These are phyloP conservation scores for Agriopis marginaria DNA, from an alignment of 2,888 invertebrate species.

Conservation along the genomic window DNA sequence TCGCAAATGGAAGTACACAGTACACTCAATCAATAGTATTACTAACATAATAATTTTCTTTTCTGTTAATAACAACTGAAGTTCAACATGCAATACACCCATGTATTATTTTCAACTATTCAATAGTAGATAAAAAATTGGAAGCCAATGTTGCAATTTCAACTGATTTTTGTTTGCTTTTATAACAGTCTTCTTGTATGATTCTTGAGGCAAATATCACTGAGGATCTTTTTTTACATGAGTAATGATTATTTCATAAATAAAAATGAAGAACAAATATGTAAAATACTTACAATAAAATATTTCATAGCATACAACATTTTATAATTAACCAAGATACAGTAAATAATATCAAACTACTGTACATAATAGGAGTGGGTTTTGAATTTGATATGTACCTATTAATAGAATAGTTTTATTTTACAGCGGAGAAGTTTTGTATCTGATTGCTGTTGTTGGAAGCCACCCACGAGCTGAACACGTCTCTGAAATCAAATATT, in stretches of 20 bases:
- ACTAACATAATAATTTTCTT: not conserved
- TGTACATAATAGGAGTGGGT: slow-evolving; percentile 45
- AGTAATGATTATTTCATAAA: not conserved
- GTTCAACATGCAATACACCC: not conserved
- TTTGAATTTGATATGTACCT: slow-evolving; percentile 69
- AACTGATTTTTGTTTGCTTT: slow-evolving; percentile 10
- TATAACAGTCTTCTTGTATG: slow-evolving; percentile 23
- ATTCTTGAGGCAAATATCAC: slow-evolving; percentile 20
- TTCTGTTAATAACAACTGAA: not conserved
- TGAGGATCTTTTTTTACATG: not conserved
- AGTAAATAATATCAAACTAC: slow-evolving; percentile 38
- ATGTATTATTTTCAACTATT: not conserved
- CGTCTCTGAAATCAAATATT: slow-evolving; percentile 89
- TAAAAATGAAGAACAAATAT: not conserved
- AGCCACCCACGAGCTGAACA: slow-evolving; percentile 96
- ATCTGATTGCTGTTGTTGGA: slow-evolving; percentile 93
- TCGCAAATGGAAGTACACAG: slow-evolving; percentile 16
- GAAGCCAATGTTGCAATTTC: slow-evolving; percentile 10
- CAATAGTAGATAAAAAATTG: not conserved
- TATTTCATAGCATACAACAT: slow-evolving; percentile 8
- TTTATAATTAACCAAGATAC: slow-evolving; percentile 23
- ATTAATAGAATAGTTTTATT: slow-evolving; percentile 83
- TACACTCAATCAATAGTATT: not conserved
- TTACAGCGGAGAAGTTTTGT: slow-evolving; percentile 93
- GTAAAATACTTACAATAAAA: not conserved